These are phyloP conservation scores for Porites divaricata DNA, from an alignment of 92 coral and sea anemone species.

Conservation along the genomic window DNA sequence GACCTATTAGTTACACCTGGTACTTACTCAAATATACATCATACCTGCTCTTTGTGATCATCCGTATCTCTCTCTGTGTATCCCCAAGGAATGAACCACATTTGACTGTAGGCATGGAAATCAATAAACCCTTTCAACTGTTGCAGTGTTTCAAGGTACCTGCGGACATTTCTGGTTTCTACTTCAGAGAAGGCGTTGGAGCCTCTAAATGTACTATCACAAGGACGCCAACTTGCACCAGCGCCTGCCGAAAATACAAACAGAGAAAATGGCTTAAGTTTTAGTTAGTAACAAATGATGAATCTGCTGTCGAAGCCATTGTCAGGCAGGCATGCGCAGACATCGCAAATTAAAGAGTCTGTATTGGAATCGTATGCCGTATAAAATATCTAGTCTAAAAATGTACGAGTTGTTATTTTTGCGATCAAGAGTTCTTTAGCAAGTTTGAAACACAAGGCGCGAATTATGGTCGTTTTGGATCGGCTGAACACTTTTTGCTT, in stretches of 20 bases:
- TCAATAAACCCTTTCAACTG: slow-evolving; percentile 85
- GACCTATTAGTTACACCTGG: no score
- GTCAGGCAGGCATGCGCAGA: no score
- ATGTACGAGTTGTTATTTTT: no score
- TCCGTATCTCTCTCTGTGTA: slow-evolving; percentile 57
- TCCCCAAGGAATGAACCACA: slow-evolving; percentile 98
- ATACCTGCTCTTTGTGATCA: slow-evolving; percentile 70
- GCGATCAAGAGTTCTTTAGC: no score
- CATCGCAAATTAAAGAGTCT: no score
- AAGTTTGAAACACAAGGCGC: no score
- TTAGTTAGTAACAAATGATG: background rate
- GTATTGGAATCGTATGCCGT: no score
- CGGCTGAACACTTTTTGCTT: no score
- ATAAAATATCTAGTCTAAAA: no score
- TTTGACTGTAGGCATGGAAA: slow-evolving; percentile 91
- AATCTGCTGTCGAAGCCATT: background rate
- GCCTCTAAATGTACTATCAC: slow-evolving; percentile 55
- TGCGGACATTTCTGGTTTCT: slow-evolving; percentile 44
- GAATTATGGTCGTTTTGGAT: no score
- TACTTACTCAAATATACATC: background rate
- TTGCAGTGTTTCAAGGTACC: slow-evolving; percentile 32
- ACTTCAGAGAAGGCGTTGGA: slow-evolving; percentile 57
- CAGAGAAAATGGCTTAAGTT: background rate
- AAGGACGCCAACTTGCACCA: slow-evolving; percentile 47
- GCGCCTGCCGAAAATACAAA: slow-evolving; percentile 29